These are phyloP conservation scores for Ciconia stormi DNA, from an alignment of 2,113 vertebrate genomes.

Conservation along the genomic window DNA sequence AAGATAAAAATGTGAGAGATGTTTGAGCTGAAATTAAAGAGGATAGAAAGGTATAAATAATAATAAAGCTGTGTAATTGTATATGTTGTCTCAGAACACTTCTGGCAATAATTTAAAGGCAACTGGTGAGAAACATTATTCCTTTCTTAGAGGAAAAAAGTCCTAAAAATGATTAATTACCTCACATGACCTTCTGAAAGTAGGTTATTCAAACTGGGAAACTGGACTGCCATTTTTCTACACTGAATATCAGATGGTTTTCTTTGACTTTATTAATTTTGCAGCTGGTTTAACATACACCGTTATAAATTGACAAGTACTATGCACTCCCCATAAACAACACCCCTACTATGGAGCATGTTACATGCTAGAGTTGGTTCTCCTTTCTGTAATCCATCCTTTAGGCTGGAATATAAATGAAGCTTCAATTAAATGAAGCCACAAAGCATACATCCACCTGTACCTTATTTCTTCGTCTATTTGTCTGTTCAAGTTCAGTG, in stretches of 20 bases:
- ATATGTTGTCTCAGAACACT: neutral
- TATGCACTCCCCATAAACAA: neutral
- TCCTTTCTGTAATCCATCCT: neutral
- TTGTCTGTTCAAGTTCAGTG: neutral
- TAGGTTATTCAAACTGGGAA: neutral
- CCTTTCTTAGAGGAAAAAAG: neutral
- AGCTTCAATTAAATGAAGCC: neutral
- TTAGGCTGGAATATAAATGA: neutral
- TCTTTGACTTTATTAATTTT: neutral
- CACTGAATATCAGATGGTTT: neutral
- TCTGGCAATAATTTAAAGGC: neutral
- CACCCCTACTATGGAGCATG: neutral
- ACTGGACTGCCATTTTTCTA: neutral
- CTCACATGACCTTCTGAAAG: neutral
- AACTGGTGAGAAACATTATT: neutral
- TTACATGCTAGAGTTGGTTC: neutral
- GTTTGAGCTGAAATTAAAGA: slow-evolving; percentile 16
- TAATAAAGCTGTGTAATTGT: neutral
- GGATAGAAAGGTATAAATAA: neutral
- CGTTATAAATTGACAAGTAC: neutral
- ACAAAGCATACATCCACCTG: neutral
- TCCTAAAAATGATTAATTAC: neutral
- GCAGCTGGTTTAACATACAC: neutral
- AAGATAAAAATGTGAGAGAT: neutral
- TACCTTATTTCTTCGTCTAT: neutral